Evolutionary conservation across 2,113 vertebrate genomes (phyloP).

Genomic region (Lagopus muta): DNA sequence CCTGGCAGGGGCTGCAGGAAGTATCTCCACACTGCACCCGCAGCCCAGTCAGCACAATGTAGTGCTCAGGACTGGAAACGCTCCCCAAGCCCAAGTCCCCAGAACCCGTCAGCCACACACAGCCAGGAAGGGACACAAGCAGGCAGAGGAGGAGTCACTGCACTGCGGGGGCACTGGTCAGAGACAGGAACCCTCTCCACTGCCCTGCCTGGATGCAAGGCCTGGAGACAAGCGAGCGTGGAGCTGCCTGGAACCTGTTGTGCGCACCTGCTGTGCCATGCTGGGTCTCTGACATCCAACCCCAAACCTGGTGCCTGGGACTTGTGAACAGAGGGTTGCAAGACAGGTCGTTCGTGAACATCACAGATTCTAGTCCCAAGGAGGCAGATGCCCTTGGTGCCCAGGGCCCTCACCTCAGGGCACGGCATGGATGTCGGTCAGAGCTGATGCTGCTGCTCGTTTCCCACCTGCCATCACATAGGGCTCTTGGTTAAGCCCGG

Average conservation of each 20-base stretch:
- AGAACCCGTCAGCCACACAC: neutral
- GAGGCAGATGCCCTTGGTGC: neutral
- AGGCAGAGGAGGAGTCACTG: too few species aligned
- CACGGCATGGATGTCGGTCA: rapidly evolving
- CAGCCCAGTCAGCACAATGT: neutral
- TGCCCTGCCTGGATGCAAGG: neutral
- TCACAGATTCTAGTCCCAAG: neutral
- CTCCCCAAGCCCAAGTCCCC: neutral
- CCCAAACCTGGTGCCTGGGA: rapidly evolving
- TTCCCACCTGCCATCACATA: rapidly evolving
- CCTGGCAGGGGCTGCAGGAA: rapidly evolving
- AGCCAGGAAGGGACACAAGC: too few species aligned
- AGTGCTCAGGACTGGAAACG: neutral
- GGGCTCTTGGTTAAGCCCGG: neutral
- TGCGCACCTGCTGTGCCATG: neutral
- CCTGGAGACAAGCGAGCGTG: neutral
- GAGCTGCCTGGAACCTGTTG: neutral
- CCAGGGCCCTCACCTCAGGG: neutral
- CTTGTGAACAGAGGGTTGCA: neutral
- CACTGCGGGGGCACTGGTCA: neutral
- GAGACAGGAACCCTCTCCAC: neutral
- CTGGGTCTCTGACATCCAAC: rapidly evolving
- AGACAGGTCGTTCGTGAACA: too few species aligned
- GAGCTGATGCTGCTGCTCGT: neutral
- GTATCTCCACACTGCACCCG: neutral